A percentile compares a stretch with the other conserved stretches of the same genome.
Evolutionary conservation across 2,113 vertebrate species (phyloP).

Genomic region (Mungos mungo): DNA sequence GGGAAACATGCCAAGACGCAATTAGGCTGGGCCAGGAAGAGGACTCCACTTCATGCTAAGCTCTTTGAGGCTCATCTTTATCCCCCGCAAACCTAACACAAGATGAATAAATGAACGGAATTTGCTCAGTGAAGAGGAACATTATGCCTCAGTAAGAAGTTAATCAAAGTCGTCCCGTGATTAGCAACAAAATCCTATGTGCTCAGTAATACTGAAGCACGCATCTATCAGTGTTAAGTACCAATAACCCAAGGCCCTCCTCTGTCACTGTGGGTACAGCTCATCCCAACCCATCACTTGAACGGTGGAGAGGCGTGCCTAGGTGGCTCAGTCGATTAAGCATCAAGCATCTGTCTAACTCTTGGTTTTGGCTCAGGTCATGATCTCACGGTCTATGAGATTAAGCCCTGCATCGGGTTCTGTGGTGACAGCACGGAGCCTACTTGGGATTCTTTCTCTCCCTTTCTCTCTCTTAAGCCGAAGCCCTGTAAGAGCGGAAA

Average conservation of each 20-base stretch:
- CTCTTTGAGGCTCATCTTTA: not conserved
- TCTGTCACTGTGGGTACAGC: accelerated
- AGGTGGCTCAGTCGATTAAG: too few relatives aligned
- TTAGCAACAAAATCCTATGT: not conserved
- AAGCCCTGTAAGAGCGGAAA: not conserved
- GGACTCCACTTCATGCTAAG: not conserved
- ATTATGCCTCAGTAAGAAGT: not conserved
- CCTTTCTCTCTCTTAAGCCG: too few relatives aligned
- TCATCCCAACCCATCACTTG: not conserved
- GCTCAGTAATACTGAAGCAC: not conserved
- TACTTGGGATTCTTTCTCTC: too few relatives aligned
- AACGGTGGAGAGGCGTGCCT: not conserved
- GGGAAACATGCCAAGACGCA: not conserved
- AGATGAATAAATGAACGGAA: not conserved
- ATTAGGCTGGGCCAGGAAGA: too few relatives aligned
- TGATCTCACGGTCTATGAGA: too few relatives aligned
- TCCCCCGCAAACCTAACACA: not conserved
- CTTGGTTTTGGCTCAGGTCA: too few relatives aligned
- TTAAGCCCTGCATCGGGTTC: too few relatives aligned
- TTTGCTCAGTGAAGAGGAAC: not conserved
- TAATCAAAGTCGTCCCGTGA: not conserved
- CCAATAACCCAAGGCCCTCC: not conserved
- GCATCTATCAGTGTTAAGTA: not conserved
- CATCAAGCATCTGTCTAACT: too few relatives aligned
- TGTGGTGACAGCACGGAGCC: too few relatives aligned